These are phyloP conservation scores for Lepetodrilus schrolli DNA, from an alignment of 2,888 invertebrate genomes.

Conservation along the genomic window DNA sequence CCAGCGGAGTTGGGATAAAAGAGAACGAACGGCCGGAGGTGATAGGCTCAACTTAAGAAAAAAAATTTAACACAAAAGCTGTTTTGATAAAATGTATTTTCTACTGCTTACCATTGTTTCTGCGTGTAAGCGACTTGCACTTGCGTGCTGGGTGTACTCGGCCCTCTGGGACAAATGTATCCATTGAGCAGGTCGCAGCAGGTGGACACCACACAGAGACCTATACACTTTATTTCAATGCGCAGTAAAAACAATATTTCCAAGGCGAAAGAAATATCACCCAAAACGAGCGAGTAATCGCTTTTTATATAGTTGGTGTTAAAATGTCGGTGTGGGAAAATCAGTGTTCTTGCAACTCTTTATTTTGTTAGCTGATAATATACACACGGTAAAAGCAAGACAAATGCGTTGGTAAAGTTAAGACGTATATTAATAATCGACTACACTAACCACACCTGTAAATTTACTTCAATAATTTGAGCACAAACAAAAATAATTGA, in stretches of 20 bases:
- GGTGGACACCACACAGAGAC: background rate
- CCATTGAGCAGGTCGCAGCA: background rate
- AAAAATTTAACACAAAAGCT: conserved; percentile 8
- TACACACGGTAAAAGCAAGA: no score
- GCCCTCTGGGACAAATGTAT: background rate
- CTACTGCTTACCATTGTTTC: background rate
- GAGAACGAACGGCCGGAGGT: background rate
- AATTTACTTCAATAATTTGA: no score
- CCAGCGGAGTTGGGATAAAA: background rate
- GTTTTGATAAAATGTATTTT: conserved; percentile 16
- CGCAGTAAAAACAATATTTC: conserved; percentile 25
- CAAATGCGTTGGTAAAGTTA: no score
- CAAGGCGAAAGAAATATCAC: conserved; percentile 11
- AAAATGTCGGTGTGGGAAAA: no score
- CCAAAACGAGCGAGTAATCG: no score
- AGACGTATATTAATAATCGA: no score
- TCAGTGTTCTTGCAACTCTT: no score
- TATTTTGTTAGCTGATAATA: no score
- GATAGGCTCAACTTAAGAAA: background rate
- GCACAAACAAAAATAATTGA: no score
- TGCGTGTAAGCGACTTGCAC: background rate
- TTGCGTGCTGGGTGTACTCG: background rate
- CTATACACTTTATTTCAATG: background rate
- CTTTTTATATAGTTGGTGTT: no score
- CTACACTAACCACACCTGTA: no score